A percentile compares a stretch with the other conserved stretches of the same genome.
Evolutionary conservation across 2,797 vertebrate species (phyloP).

Genomic region (Iguana delicatissima): DNA sequence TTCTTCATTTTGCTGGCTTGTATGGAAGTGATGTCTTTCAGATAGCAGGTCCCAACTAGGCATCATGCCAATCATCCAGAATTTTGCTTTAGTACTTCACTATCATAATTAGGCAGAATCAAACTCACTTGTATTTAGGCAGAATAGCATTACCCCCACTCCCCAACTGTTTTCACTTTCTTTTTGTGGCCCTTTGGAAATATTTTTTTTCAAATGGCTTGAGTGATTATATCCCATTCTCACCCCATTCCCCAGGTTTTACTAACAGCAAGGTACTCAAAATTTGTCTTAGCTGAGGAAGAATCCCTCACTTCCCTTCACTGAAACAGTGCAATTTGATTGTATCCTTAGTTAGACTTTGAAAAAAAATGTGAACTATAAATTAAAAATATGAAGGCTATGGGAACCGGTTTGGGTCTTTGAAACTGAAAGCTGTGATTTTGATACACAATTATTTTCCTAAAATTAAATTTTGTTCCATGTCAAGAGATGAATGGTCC

Average conservation of each 20-base stretch:
- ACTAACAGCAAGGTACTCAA: neutral
- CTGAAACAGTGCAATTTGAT: neutral
- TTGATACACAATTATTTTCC: neutral
- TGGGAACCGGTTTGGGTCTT: neutral
- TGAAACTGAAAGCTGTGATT: neutral
- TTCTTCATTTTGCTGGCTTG: constrained; percentile 55
- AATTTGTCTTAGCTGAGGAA: neutral
- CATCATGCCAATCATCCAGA: constrained; percentile 53
- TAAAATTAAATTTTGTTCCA: neutral
- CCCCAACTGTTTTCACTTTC: constrained; percentile 48
- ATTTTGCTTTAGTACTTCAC: constrained; percentile 3
- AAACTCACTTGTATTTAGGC: constrained; percentile 62
- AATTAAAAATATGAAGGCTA: neutral
- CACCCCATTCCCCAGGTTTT: too few species aligned
- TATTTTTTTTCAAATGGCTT: neutral
- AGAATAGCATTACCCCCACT: constrained; percentile 17
- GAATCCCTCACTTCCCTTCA: neutral
- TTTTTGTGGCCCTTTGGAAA: constrained; percentile 58
- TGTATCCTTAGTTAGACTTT: neutral
- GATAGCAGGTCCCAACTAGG: constrained; percentile 54
- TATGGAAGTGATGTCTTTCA: constrained; percentile 56
- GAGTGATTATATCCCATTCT: neutral
- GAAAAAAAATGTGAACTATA: neutral
- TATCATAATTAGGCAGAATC: constrained; percentile 70
- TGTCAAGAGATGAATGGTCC: neutral